Evolutionary conservation across 2,797 vertebrate genomes (phyloP).

Genomic region (Ctenochaetus hawaiiensis): DNA sequence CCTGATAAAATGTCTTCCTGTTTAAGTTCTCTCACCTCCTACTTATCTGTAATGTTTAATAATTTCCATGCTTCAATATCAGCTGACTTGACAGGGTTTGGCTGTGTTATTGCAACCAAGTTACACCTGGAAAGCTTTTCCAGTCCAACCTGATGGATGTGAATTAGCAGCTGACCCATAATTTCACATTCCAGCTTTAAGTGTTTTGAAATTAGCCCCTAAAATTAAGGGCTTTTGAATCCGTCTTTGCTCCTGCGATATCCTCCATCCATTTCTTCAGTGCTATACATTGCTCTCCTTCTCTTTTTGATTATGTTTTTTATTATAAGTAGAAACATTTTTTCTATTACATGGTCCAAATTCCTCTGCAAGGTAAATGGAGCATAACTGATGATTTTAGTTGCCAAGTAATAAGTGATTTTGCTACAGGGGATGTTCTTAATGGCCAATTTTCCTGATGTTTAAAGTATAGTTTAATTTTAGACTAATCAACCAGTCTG

Average conservation of each 20-base stretch:
- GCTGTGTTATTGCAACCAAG: slow-evolving; percentile 65
- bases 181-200: slow-evolving; percentile 76
- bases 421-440: no score
- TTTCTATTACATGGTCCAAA: not conserved
- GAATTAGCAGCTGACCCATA: slow-evolving; percentile 72
- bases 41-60: slow-evolving; percentile 65
- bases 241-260: slow-evolving; percentile 57
- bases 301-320: slow-evolving; percentile 9
- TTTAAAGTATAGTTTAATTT: no score
- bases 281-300: slow-evolving; percentile 1
- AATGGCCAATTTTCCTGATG: no score
- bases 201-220: slow-evolving; percentile 72
- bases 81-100: slow-evolving; percentile 64
- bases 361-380: slow-evolving; percentile 3
- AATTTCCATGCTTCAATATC: slow-evolving; percentile 71
- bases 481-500: no score
- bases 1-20: slow-evolving; percentile 62
- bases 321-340: not conserved
- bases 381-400: not conserved
- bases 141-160: slow-evolving; percentile 66
- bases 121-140: slow-evolving; percentile 79
- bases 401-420: not conserved
- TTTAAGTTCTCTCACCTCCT: slow-evolving; percentile 54
- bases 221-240: slow-evolving; percentile 59
- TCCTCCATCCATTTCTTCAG: slow-evolving; percentile 33